Evolutionary conservation across 2,113 vertebrate species (phyloP), one percentile per base, ranked within the genome.

Genomic region (Albula goreensis): DNA sequence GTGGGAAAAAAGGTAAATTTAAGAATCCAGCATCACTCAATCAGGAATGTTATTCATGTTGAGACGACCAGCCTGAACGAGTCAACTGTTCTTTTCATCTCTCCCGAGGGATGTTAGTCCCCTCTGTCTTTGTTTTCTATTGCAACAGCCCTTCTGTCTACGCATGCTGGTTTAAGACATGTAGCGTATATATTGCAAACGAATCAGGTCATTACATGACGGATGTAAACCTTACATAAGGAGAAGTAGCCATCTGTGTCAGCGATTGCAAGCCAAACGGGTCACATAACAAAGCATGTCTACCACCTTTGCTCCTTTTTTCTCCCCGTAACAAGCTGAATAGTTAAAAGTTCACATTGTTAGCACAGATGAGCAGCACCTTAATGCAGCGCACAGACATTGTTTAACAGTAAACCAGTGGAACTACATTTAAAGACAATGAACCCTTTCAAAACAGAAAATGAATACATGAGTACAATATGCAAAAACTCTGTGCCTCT

Each of bases 191-290:
- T 82, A 85, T 53, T 81, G 88, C 89, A 90, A 90, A 92, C 87
- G 91, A 81, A 50, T 85, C 63, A 56, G 6, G 50, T 85, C 85
- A 85, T 83, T 84, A 84, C 41, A 57, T 88, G 87, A 89, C 82
- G 66, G 87, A 89, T 74, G 85, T 87, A 89, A 88, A 85, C 7
- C 81, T 94, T 94, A 93, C 77, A 92, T 93, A 94, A 94, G 86
- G 86, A 84, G 51, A 89, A 17, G 53, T 80, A 88, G 56, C 89
- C 91, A 91, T 91, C 91, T 93, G 92, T 84, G 81, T 77, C 48
- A 31, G 66, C 53, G 63, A 88, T 86, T 78, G 81, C 22, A 25
- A 50, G 83, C 31, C 12, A 5, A 83, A 85, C 41, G 15, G 12
- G 22, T 41, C 74, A 80, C n/a, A 85, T 78, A 87, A 87, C 83